A percentile compares a stretch with the other conserved stretches of the same genome.
These are phyloP conservation scores for Peromyscus attwateri DNA, from an alignment of 2,797 vertebrate species.

Conservation along the genomic window DNA sequence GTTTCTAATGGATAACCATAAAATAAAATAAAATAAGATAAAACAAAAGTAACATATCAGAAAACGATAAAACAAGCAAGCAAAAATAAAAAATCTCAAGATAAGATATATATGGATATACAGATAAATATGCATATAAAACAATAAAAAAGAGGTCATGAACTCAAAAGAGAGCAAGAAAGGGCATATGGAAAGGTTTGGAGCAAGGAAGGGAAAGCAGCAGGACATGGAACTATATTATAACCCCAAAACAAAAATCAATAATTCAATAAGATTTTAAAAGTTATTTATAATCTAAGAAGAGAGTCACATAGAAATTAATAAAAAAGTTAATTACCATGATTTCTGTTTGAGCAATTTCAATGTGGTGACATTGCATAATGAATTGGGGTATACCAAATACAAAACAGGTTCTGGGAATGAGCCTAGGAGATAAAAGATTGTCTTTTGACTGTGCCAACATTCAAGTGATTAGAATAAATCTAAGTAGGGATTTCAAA, in stretches of 20 bases:
- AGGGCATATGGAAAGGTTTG: neutral
- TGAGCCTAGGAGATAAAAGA: neutral
- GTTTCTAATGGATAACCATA: neutral
- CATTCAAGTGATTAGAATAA: neutral
- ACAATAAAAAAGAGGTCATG: neutral
- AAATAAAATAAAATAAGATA: neutral
- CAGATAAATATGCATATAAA: neutral
- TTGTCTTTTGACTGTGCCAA: neutral
- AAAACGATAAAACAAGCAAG: neutral
- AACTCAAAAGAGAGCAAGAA: neutral
- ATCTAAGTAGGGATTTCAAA: conserved; percentile 28
- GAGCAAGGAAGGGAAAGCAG: neutral
- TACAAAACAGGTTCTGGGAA: neutral
- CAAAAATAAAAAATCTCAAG: neutral
- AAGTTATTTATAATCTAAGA: neutral
- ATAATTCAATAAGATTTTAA: neutral
- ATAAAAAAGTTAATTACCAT: neutral
- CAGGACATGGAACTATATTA: neutral
- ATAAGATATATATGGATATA: neutral
- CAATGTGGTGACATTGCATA: neutral
- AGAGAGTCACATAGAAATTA: neutral
- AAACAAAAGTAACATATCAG: neutral
- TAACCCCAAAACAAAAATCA: neutral
- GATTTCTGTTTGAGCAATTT: neutral
- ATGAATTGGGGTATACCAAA: neutral